Base-by-base conservation (phyloP, 35 echinoderm and acorn worm species). In the Patiria miniata region DNA sequence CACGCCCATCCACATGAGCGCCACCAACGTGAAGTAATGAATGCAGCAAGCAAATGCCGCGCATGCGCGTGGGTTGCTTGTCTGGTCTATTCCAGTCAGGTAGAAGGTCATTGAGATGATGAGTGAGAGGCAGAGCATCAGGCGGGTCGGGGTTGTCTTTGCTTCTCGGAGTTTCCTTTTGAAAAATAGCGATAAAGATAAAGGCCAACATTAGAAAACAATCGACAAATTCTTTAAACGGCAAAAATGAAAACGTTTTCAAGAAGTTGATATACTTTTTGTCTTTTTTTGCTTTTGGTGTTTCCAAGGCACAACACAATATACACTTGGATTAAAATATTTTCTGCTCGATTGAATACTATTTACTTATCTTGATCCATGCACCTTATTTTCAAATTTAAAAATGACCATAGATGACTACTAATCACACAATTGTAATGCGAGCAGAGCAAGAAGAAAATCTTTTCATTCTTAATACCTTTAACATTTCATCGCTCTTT, bases 1-100 rank as follows among this genome's bases (percentile, higher is more conserved):
- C 28, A 89, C 60, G 39, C 79, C 87, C 87, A 89, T 89, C 87
- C 87, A 89, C 26, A 83, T 68, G 9, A 89, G 79, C 2, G 78
- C 60, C 9, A 79, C 81, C 78, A 89, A 80, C 0, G 79, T 83
- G 79, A 89, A 89, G 37, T 89, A 89, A 26, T 89, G 87, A 30
- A 89, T 81, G 37, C 80, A 61, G 19, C 56, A 79, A 7, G 87
- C 87, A 26, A 83, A 68, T 4, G 53, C 78, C 1, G 40, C 26
- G 39, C 87, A 89, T 12, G 79, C 78, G 9, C 52, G 23, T 7
- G 28, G 26, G 78, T 65, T 55, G 18, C 39, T 37, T 19, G 55
- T 80, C 19, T 39, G 19, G 44, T 68, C 79, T 6, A 83, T 89
- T 1, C 59, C 87, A n/a, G 81, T 57, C 21, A 89, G 10, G 55